These are phyloP conservation scores for Phortica variegata DNA, from an alignment of 1,140 invertebrate species.

Conservation along the genomic window DNA sequence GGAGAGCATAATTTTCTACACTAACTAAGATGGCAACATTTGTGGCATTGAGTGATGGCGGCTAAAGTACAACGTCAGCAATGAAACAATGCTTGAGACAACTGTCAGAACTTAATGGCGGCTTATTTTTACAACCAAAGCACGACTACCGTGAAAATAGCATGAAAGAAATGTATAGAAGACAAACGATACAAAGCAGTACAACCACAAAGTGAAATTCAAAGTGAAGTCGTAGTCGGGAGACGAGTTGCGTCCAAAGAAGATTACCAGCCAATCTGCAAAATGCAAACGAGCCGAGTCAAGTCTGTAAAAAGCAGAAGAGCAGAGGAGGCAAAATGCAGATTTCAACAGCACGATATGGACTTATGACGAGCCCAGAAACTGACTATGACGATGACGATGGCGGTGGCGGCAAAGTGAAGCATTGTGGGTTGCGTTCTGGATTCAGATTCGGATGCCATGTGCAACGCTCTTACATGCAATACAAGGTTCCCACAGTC, in stretches of 20 bases:
- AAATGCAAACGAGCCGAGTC: conserved; percentile 45
- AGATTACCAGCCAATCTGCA: conserved; percentile 43
- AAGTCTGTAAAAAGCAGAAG: too few relatives aligned
- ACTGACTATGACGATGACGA: background rate
- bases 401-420: background rate
- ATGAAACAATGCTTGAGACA: too few relatives aligned
- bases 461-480: conserved; percentile 36
- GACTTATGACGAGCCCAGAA: background rate
- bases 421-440: conserved; percentile 18
- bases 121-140: conserved; percentile 54
- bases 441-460: too few relatives aligned
- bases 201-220: conserved; percentile 4
- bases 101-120: conserved; percentile 55
- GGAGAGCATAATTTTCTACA: too few relatives aligned
- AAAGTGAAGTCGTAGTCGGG: conserved; percentile 14
- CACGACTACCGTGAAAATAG: conserved; percentile 45
- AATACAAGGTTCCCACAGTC: conserved; percentile 50
- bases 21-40: too few relatives aligned
- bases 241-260: conserved; percentile 29
- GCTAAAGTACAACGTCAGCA: too few relatives aligned
- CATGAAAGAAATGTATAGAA: background rate
- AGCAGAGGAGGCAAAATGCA: conserved; percentile 28
- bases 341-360: conserved; percentile 48
- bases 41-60: too few relatives aligned
- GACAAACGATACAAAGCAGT: too few relatives aligned